Evolutionary conservation across 1,140 invertebrate genomes (phyloP).

Genomic region (Oreohelix idahoensis): DNA sequence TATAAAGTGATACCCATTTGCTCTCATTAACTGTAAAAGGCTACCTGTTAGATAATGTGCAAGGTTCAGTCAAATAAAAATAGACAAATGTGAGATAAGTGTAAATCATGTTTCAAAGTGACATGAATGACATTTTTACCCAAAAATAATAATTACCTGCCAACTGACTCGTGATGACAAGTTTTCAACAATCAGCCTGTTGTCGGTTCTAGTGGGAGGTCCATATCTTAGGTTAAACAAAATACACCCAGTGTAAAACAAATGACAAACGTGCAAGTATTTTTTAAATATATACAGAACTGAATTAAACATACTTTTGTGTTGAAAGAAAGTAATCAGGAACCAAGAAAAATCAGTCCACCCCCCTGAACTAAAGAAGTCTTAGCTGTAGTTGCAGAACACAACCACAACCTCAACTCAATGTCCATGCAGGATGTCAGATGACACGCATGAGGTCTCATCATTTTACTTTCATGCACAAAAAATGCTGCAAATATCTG

Average conservation of each 20-base stretch:
- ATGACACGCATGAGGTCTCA: conserved; percentile 2
- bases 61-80: no score
- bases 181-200: conserved; percentile 97
- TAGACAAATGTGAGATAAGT: no score
- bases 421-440: not conserved
- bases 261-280: no score
- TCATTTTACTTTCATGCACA: not conserved
- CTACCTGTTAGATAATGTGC: no score
- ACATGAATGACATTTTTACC: no score
- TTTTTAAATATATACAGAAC: no score
- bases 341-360: not conserved
- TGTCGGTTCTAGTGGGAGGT: conserved; percentile 96
- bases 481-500: no score
- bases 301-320: no score
- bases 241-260: no score
- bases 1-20: not conserved
- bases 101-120: no score
- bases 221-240: conserved; percentile 84
- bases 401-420: not conserved
- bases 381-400: not conserved
- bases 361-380: not conserved
- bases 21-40: not conserved
- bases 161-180: conserved; percentile 97
- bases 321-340: not conserved
- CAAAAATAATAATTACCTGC: conserved; percentile 87